A percentile compares a stretch with the other conserved stretches of the same genome.
Evolutionary conservation across 2,113 vertebrate species (phyloP).

Genomic region (Aleadryas rufinucha): DNA sequence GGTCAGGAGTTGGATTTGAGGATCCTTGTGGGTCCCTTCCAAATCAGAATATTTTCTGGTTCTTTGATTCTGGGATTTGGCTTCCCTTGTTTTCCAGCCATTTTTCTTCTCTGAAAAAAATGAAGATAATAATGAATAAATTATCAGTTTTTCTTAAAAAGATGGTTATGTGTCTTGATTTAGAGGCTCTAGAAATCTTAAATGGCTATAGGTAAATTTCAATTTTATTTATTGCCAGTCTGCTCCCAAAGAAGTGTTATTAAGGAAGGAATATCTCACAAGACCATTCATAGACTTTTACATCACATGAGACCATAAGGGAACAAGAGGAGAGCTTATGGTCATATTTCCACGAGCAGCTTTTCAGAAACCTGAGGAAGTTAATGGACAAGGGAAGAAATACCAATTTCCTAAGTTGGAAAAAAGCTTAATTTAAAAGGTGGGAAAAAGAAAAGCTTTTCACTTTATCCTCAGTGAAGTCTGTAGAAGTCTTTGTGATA

Average conservation of each 20-base stretch:
- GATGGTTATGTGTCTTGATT: not conserved
- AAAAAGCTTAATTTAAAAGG: not conserved
- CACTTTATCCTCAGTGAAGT: not conserved
- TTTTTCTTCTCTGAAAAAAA: not conserved
- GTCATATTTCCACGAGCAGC: not conserved
- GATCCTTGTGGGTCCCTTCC: not conserved
- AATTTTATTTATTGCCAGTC: not conserved
- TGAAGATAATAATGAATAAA: not conserved
- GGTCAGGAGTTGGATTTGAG: not conserved
- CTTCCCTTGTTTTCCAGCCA: not conserved
- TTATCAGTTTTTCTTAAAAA: not conserved
- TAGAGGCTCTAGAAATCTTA: not conserved
- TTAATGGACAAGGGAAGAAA: not conserved
- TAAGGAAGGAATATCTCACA: not conserved
- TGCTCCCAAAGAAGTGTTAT: not conserved
- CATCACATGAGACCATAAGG: not conserved
- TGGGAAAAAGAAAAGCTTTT: not conserved
- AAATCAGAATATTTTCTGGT: not conserved
- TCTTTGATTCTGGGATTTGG: not conserved
- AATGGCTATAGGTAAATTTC: not conserved
- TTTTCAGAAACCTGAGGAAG: not conserved
- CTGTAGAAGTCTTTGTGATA: not conserved
- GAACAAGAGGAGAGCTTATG: not conserved
- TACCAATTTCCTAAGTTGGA: not conserved
- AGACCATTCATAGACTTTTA: not conserved